phyloP scores from a whole-genome alignment of 2,888 invertebrate species.

The Loripinus fragilis region DNA sequence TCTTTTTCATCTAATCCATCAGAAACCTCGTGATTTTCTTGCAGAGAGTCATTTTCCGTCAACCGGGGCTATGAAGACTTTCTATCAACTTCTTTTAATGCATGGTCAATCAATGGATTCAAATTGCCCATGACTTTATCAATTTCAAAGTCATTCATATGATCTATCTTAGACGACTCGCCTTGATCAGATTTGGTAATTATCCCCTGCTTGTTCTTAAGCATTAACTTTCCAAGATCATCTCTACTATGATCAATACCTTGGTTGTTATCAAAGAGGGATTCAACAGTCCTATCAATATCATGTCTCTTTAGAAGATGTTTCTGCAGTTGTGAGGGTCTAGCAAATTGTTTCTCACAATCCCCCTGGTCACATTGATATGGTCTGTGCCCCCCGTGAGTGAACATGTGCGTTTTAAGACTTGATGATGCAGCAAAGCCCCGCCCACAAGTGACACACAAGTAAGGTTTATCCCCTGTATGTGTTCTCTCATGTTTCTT shows the following conservation, averaged over 20 bases:
- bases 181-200: background rate
- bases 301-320: slow-evolving; percentile 5
- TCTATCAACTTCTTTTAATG: background rate
- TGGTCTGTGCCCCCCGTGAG: background rate
- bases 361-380: too few species aligned
- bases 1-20: too few species aligned
- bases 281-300: background rate
- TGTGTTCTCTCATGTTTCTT: background rate
- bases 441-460: background rate
- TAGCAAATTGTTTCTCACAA: slow-evolving; percentile 3
- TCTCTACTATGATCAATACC: too few species aligned
- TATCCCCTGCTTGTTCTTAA: background rate
- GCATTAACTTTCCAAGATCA: too few species aligned
- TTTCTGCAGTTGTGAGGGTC: slow-evolving; percentile 8
- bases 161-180: background rate
- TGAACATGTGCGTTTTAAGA: background rate
- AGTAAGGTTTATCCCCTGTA: background rate
- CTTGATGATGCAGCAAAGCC: background rate
- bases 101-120: background rate
- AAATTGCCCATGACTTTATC: background rate
- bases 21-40: background rate
- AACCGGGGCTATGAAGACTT: background rate
- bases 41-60: background rate
- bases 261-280: too few species aligned
- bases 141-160: background rate